Evolutionary conservation across 1,140 invertebrate genomes (phyloP).

Genomic region (Holotrichia oblita): DNA sequence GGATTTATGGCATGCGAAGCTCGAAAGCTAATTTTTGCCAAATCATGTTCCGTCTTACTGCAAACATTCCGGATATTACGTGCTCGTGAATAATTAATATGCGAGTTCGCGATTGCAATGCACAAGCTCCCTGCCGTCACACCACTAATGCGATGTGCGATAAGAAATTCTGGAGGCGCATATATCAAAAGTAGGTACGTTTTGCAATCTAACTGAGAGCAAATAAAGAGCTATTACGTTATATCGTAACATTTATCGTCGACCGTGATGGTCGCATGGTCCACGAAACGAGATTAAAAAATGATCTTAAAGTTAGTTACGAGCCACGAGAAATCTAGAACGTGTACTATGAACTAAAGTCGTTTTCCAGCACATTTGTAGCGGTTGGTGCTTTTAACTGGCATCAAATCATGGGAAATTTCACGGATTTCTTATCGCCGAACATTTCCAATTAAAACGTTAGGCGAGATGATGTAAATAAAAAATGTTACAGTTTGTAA

Average conservation of each 20-base stretch:
- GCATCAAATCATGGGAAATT: neutral
- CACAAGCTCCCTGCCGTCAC: neutral
- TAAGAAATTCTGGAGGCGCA: neutral
- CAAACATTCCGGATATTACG: slow-evolving; percentile 30
- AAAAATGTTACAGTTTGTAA: no score
- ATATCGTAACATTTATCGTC: slow-evolving; percentile 9
- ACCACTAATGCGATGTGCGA: neutral
- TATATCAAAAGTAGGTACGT: neutral
- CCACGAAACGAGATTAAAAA: slow-evolving; percentile 5
- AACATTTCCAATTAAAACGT: neutral
- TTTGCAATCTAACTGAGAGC: neutral
- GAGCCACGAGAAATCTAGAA: neutral
- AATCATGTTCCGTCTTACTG: neutral
- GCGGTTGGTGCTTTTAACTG: neutral
- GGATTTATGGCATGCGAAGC: neutral
- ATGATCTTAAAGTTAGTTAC: neutral
- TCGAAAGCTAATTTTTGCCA: slow-evolving; percentile 4
- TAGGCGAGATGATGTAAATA: no score
- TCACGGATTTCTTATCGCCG: neutral
- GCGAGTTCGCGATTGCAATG: neutral
- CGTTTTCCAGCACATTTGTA: neutral
- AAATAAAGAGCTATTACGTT: neutral
- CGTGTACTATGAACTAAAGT: neutral
- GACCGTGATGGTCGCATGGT: neutral
- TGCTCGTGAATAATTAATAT: neutral